These are phyloP conservation scores for Tachina lurida DNA, from an alignment of 2,888 invertebrate genomes.

Conservation along the genomic window DNA sequence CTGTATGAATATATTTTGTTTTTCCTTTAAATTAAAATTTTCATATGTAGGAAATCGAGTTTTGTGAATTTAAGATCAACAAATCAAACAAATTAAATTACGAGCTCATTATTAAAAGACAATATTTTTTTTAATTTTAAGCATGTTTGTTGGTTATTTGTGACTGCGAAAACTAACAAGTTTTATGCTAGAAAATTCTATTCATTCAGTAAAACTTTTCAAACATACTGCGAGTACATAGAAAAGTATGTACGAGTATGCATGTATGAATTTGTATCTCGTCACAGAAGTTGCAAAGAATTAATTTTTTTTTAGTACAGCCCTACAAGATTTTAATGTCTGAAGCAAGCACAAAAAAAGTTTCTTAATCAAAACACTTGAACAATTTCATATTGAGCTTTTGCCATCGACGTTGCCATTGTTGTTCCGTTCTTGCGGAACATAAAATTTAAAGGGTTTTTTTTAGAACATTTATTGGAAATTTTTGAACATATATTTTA, in stretches of 20 bases:
- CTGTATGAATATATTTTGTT: slow-evolving; percentile 43
- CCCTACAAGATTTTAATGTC: too few relatives aligned
- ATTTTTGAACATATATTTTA: too few relatives aligned
- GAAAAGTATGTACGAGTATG: too few relatives aligned
- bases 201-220: slow-evolving; percentile 32
- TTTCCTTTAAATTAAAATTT: slow-evolving; percentile 52
- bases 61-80: slow-evolving; percentile 48
- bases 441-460: too few relatives aligned
- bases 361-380: too few relatives aligned
- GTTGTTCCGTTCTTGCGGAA: too few relatives aligned
- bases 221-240: too few relatives aligned
- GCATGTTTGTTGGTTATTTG: background rate
- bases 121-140: background rate
- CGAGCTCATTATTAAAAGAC: slow-evolving; percentile 39
- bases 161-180: background rate
- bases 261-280: too few relatives aligned
- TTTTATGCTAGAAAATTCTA: slow-evolving; percentile 16
- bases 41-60: slow-evolving; percentile 70
- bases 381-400: too few relatives aligned
- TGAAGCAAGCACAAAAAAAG: too few relatives aligned
- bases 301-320: background rate
- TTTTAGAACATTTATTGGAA: too few relatives aligned
- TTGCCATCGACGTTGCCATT: too few relatives aligned
- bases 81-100: slow-evolving; percentile 59
- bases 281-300: slow-evolving; percentile 4